A percentile compares a stretch with the other conserved stretches of the same genome.
Conservation (phyloP, 2,888 invertebrate species). For the Caenorhabditis sp. region DNA sequence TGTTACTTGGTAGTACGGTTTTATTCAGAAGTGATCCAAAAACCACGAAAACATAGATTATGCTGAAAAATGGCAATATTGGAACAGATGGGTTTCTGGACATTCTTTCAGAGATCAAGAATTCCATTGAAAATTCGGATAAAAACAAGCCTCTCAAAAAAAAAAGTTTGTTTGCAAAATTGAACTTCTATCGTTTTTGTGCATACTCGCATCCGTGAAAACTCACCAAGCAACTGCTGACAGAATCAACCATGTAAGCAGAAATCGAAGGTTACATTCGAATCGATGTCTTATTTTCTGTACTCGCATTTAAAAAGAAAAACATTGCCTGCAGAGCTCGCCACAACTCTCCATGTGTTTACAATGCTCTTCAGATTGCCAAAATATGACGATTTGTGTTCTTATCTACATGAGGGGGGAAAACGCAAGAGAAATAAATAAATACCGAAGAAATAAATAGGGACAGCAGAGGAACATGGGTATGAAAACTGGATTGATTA, state of each 20-base stretch:
- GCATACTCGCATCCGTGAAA: background rate
- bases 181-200: too few relatives aligned
- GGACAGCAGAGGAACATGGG: conserved; percentile 16
- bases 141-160: too few relatives aligned
- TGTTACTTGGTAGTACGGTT: conserved; percentile 54
- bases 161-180: too few relatives aligned
- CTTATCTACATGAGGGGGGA: conserved; percentile 13
- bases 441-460: background rate
- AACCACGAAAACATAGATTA: conserved; percentile 59
- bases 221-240: conserved; percentile 30
- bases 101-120: too few relatives aligned
- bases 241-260: conserved; percentile 59
- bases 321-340: background rate
- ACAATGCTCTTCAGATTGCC: conserved; percentile 43
- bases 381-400: conserved; percentile 16
- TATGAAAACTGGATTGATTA: conserved; percentile 45
- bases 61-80: conserved; percentile 41
- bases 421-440: background rate
- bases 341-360: conserved; percentile 20
- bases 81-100: too few relatives aligned
- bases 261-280: conserved; percentile 51
- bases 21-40: conserved; percentile 62
- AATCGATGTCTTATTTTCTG: conserved; percentile 32
- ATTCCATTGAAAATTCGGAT: too few relatives aligned
- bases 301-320: conserved; percentile 34